phyloP scores from a whole-genome alignment of 2,113 vertebrate genomes.

The Gallinago media region DNA sequence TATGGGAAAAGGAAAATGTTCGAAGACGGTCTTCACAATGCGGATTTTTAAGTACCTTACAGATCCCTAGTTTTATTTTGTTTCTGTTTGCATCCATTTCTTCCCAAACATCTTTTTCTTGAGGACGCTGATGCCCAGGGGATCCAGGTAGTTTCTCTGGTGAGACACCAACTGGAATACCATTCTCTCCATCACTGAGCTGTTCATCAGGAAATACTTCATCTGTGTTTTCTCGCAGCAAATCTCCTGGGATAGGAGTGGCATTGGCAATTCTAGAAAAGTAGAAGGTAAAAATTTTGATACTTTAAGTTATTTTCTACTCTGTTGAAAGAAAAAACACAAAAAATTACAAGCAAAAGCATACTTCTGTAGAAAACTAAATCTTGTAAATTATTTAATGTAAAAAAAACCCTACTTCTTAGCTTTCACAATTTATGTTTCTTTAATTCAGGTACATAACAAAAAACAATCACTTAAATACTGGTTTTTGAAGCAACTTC shows the following conservation, averaged over 20 bases:
- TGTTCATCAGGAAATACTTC: conserved; percentile 97
- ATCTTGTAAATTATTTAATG: not conserved
- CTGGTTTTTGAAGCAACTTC: not conserved
- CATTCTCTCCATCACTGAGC: conserved; percentile 96
- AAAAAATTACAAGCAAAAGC: not conserved
- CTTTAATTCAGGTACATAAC: not conserved
- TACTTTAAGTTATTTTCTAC: conserved; percentile 7
- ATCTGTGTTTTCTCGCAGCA: conserved; percentile 95
- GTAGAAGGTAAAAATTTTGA: not conserved
- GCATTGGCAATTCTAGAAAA: conserved; percentile 93
- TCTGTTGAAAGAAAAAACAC: not conserved
- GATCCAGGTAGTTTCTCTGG: conserved; percentile 86
- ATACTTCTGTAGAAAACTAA: not conserved
- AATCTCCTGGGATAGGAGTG: conserved; percentile 94
- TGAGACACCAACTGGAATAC: conserved; percentile 78
- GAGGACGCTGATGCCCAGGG: conserved; percentile 83
- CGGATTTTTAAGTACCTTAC: conserved; percentile 82
- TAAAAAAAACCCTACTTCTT: not conserved
- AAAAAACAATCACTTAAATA: not conserved
- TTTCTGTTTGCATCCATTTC: conserved; percentile 96
- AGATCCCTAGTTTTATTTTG: conserved; percentile 83
- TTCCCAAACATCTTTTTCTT: conserved; percentile 96
- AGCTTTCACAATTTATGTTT: not conserved
- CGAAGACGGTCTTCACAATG: not conserved
- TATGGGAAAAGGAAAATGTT: not conserved